A percentile compares a stretch with the other conserved stretches of the same genome.
These are phyloP conservation scores for Struthidea cinerea DNA, from an alignment of 2,113 vertebrate species.

Conservation along the genomic window DNA sequence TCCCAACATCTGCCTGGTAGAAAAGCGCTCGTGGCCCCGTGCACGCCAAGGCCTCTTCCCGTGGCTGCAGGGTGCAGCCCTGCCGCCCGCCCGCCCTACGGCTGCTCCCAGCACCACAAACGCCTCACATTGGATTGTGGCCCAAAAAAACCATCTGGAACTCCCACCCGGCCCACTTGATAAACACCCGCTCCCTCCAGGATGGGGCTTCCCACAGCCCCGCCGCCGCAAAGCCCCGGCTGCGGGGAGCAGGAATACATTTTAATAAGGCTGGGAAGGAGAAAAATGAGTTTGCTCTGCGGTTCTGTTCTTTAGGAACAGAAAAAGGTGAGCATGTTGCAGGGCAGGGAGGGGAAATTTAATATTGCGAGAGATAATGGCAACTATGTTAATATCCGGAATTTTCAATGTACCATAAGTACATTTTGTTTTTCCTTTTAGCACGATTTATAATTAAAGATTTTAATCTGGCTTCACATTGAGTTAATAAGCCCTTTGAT, in stretches of 20 bases:
- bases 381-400: slow-evolving; percentile 85
- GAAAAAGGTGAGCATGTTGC: slow-evolving; percentile 74
- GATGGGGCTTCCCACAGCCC: slow-evolving; percentile 56
- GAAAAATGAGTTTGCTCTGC: slow-evolving; percentile 69
- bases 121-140: slow-evolving; percentile 29
- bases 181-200: slow-evolving; percentile 33
- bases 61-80: slow-evolving; percentile 55
- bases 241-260: slow-evolving; percentile 35
- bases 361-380: slow-evolving; percentile 82
- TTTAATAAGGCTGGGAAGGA: slow-evolving; percentile 72
- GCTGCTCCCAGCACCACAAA: slow-evolving; percentile 58
- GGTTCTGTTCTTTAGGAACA: slow-evolving; percentile 74
- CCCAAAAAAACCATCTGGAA: neutral
- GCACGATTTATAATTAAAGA: slow-evolving; percentile 87
- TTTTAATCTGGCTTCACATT: slow-evolving; percentile 87
- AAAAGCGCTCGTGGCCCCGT: slow-evolving; percentile 50
- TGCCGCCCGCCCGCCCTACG: slow-evolving; percentile 60
- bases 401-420: slow-evolving; percentile 82
- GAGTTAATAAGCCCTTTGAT: slow-evolving; percentile 87
- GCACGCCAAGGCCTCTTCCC: slow-evolving; percentile 63
- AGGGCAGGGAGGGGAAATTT: slow-evolving; percentile 65
- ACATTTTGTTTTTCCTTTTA: slow-evolving; percentile 87
- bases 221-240: slow-evolving; percentile 1
- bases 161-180: slow-evolving; percentile 37
- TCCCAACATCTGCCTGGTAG: slow-evolving; percentile 68